Evolutionary conservation across 2,113 vertebrate genomes (phyloP).

Genomic region (Tonatia bakeri): DNA sequence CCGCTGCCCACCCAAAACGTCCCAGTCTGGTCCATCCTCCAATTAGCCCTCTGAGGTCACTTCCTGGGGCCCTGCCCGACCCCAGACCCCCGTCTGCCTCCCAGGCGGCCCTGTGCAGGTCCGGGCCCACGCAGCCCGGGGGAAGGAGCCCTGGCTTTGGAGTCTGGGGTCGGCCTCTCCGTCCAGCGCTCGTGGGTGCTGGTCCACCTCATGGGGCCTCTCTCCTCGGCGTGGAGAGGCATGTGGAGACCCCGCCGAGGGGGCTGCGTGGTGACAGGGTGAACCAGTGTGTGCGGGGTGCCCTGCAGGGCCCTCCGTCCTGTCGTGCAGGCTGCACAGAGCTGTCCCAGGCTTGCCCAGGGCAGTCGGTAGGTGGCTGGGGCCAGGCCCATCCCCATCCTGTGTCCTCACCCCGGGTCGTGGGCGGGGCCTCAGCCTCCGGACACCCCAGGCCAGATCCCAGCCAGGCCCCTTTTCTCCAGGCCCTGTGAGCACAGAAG

Average conservation of each 20-base stretch:
- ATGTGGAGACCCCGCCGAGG: neutral
- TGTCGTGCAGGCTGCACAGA: neutral
- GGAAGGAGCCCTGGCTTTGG: too few species aligned
- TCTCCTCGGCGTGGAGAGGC: neutral
- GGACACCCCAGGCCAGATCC: neutral
- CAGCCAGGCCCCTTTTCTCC: fast-evolving
- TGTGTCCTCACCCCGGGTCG: fast-evolving
- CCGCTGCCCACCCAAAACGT: fast-evolving
- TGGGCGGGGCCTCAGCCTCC: fast-evolving
- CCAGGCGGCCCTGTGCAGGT: fast-evolving
- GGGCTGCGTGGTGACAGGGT: fast-evolving
- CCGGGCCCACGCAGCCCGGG: too few species aligned
- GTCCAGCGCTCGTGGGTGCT: fast-evolving
- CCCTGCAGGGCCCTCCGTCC: too few species aligned
- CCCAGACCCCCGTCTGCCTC: neutral
- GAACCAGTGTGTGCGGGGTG: fast-evolving
- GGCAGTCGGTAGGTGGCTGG: neutral
- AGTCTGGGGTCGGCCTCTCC: neutral
- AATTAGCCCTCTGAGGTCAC: neutral
- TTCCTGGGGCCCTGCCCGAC: neutral
- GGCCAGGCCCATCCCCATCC: neutral
- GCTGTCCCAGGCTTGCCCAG: too few species aligned
- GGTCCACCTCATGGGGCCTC: neutral
- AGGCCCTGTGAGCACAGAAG: neutral
- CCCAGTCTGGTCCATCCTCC: fast-evolving